These are phyloP conservation scores for Anser brachyrhynchus DNA, from an alignment of 2,113 vertebrate species.

Conservation along the genomic window DNA sequence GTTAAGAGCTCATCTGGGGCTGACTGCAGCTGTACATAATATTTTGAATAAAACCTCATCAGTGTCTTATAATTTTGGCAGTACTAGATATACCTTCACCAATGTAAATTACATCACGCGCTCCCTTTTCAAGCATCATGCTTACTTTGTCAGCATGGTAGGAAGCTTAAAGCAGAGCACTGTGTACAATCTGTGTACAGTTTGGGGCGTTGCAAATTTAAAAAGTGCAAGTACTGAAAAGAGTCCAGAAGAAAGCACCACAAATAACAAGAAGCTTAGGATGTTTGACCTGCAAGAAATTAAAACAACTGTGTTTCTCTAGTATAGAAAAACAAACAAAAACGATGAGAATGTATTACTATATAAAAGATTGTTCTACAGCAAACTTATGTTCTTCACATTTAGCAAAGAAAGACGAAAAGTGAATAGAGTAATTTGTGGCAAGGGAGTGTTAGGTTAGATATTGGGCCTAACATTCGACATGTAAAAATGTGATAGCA, in stretches of 20 bases:
- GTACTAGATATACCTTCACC: not conserved
- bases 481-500: not conserved
- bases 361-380: not conserved
- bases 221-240: not conserved
- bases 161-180: not conserved
- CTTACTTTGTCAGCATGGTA: not conserved
- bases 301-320: not conserved
- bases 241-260: not conserved
- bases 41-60: not conserved
- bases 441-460: not conserved
- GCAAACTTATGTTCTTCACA: not conserved
- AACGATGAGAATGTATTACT: not conserved
- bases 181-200: not conserved
- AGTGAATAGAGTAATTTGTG: not conserved
- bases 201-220: not conserved
- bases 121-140: rapidly evolving
- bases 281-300: not conserved
- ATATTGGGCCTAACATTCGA: not conserved
- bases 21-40: not conserved
- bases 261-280: not conserved
- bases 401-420: not conserved
- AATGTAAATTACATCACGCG: not conserved
- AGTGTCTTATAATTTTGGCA: not conserved
- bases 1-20: not conserved
- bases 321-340: rapidly evolving